Conservation (phyloP, 2,888 invertebrate genomes). For the Phaedon cochleariae region DNA sequence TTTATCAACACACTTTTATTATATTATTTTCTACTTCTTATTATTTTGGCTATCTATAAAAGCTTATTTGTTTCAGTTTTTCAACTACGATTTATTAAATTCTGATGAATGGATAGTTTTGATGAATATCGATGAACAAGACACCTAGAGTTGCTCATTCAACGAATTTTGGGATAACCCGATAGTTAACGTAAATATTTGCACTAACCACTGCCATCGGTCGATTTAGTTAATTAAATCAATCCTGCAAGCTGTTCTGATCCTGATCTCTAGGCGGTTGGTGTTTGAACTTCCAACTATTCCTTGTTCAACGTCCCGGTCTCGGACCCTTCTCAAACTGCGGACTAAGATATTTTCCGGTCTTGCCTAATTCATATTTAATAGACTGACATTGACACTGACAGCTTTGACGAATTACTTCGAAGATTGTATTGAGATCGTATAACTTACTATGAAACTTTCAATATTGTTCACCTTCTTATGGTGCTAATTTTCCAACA, state of each 20-base stretch:
- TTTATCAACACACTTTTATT: too few relatives aligned
- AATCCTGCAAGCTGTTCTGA: constrained; percentile 19
- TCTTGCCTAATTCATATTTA: constrained; percentile 4
- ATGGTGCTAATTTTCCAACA: too few relatives aligned
- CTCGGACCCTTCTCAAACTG: constrained; percentile 27
- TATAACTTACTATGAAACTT: too few relatives aligned
- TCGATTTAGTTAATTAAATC: constrained; percentile 28
- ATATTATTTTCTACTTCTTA: too few relatives aligned
- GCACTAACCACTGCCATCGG: constrained; percentile 2
- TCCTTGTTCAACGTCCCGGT: constrained; percentile 15
- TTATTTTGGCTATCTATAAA: too few relatives aligned
- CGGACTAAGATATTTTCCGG: constrained; percentile 14
- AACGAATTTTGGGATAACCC: neutral
- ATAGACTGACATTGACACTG: constrained; percentile 6
- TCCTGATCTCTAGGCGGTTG: constrained; percentile 23
- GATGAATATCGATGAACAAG: too few relatives aligned
- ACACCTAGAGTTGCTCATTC: neutral
- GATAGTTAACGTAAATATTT: constrained; percentile 12
- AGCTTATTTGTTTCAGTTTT: too few relatives aligned
- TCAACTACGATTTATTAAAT: too few relatives aligned
- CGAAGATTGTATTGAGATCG: neutral
- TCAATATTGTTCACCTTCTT: too few relatives aligned
- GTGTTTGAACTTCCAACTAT: constrained; percentile 28
- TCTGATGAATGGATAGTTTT: too few relatives aligned
- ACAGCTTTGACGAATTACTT: neutral